phyloP scores from a whole-genome alignment of 1,140 invertebrate genomes.

The Watersipora subatra region DNA sequence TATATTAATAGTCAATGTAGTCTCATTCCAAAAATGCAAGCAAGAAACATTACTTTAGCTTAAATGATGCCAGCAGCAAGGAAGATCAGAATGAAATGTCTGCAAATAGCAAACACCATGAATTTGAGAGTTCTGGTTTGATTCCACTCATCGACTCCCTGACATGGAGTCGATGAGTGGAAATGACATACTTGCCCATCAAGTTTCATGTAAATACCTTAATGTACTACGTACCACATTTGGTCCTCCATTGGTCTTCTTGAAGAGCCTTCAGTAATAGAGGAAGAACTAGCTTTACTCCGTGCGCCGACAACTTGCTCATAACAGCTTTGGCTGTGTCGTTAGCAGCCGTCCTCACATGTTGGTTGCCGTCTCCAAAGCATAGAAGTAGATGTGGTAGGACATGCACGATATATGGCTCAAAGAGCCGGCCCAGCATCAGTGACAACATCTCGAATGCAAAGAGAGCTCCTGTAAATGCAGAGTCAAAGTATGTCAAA shows the following conservation, averaged over 20 bases:
- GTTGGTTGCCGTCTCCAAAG: slow-evolving; percentile 83
- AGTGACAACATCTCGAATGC: slow-evolving; percentile 93
- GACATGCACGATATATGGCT: slow-evolving; percentile 95
- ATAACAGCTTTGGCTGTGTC: slow-evolving; percentile 74
- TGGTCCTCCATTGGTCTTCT: slow-evolving; percentile 97
- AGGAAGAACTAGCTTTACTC: slow-evolving; percentile 84
- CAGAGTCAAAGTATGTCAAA: no score
- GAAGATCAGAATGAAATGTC: no score
- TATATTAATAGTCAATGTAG: no score
- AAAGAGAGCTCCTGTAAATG: slow-evolving; percentile 65
- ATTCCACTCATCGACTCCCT: no score
- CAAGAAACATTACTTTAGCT: no score
- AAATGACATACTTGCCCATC: no score
- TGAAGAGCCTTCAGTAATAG: slow-evolving; percentile 81
- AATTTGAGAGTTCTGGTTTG: no score
- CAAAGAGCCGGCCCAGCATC: slow-evolving; percentile 86
- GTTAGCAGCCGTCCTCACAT: slow-evolving; percentile 56
- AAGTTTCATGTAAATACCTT: no score
- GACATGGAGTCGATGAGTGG: no score
- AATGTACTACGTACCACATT: slow-evolving; percentile 68
- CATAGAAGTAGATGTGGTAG: slow-evolving; percentile 84
- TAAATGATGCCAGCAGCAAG: no score
- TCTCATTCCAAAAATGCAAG: no score
- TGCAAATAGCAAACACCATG: no score
- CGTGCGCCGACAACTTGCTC: slow-evolving; percentile 87